Evolutionary conservation across 1,140 invertebrate species (phyloP), one percentile per base, ranked within the genome.

Genomic region (Drosophila takahashii): DNA sequence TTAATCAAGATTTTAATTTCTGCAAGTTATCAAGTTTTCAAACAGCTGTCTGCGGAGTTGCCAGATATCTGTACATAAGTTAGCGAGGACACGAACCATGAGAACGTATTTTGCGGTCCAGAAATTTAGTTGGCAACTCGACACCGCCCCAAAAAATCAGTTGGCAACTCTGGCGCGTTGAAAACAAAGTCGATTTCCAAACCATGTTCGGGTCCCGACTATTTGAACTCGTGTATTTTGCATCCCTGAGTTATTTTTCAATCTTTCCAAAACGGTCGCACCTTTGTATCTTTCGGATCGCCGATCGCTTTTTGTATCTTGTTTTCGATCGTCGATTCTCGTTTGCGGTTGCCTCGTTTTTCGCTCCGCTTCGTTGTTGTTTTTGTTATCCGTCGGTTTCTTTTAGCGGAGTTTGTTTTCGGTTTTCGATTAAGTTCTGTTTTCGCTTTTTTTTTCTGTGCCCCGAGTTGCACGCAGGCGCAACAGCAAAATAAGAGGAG

Each of bases 331-430:
- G 44, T n/a, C n/a, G 48, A 51, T 51, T 29, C 15, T 6, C 5
- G 22, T 22, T 22, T 22, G 29, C 27, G 26, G n/a, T 48, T 27
- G 44, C 4, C 1, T 60, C n/a, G 32, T 18, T 22, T 16, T 29
- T n/a, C 27, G 8, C 15, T 32, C 26, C 9, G 11, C 15, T 42
- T 16, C 29, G 16, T 59, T 44, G 39, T 64, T 57, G 15, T 42
- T 62, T 64, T n/a, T 32, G 29, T 59, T 59, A 37, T 52, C 32
- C 48, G 48, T 51, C 16, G 53, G 37, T 64, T 62, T 59, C n/a
- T 22, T 32, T 41, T 58, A 18, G 59, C 59, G 53, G 37, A 44
- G 16, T 42, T 42, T 62, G 37, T 64, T 64, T 44, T 59, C 10
- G 9, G 27, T 50, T 8, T 9, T 32, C 29, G 26, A 34, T 29